Base-by-base conservation (phyloP, 2,888 invertebrate genomes). In the Apoderus coryli region DNA sequence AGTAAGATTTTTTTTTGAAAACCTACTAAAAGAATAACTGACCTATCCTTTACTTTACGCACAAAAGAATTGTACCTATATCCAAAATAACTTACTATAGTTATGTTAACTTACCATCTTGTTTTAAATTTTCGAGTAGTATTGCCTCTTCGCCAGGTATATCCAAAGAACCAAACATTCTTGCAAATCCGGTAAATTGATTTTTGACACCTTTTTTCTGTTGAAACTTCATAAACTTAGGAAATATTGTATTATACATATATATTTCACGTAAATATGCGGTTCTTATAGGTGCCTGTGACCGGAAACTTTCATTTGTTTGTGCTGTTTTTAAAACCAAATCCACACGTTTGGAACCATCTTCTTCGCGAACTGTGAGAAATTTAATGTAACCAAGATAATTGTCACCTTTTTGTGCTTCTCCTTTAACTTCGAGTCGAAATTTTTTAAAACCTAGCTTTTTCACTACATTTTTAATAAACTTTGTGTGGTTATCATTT, bases 281-380 rank as follows among this genome's bases (percentile, higher is more conserved):
- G 1, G 31, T 11, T 1, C 34, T 29, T 4, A 50, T 36, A 5
- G 45, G 43, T 2, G 41, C 32, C 4, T 38, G 9, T 23, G 40
- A 32, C 13, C 48, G 34, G 11, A 45, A 31, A 5, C 25, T 32
- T 28, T 43, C 42, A 6, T 33, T 37, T 14, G 28, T 25, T 9
- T 44, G 43, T 1, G 50, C 46, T n/a, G 44, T 38, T 38, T 52
- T 52, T 4, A 47, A 33, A 4, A 52, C 46, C 24, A 46, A 36
- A 27, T 46, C 36, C n/a, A 35, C 15, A 5, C 25, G 24, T 6
- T 28, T 35, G 6, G 22, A 15, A 10, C 15, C 14, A 11, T 39
- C 22, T 14, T 27, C 22, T 6, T 19, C 19, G 6, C 6, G 7
- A 4, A 39, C 39, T 19, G 23, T 38, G 10, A 27, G 36, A 31